Evolutionary conservation across 2,888 invertebrate genomes (phyloP), one percentile per base, ranked within the genome.

Genomic region (Cephalotes varians): DNA sequence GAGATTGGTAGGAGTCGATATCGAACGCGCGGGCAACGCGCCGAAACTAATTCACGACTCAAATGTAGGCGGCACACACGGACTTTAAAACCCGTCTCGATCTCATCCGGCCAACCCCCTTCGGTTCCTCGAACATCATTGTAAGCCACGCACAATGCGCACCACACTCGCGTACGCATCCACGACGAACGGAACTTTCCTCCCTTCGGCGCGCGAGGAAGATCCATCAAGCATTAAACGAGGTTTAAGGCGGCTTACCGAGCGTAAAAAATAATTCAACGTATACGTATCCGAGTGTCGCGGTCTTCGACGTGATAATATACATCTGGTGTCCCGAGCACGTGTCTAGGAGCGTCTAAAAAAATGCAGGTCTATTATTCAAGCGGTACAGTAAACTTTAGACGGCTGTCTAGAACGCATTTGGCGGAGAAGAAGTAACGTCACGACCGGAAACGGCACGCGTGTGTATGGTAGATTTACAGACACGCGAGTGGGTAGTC

Each of bases 81-180:
- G 86, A 87, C 89, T 89, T 90, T 71, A 86, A 79, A 89, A 90
- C 86, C n/a, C 84, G 91, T 91, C 91, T 91, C 87, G 90, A 86
- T 88, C 90, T 88, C 91, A 90, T 91, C 91, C 91, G 89, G 91
- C 87, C 87, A 85, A 81, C 54, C 79, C 76, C 72, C 81, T 87
- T 87, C 77, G 82, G 83, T 90, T 87, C 87, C 82, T 85, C 88
- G 83, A 89, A 87, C 86, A 83, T 79, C 85, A 71, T 86, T 82
- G 84, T 67, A 56, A 60, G 12, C 10, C 44, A 60, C 77, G 49
- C 49, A 69, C 60, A 79, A 72, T 69, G 65, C 31, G 47, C 21
- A 64, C 31, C 56, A 47, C 49, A 65, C 25, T 64, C 18, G 25
- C 40, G 51, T 60, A 71, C 54, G 72, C 54, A 56, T 65, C 54